phyloP scores from a whole-genome alignment of 2,113 vertebrate species.

The Micronycteris hirsuta region DNA sequence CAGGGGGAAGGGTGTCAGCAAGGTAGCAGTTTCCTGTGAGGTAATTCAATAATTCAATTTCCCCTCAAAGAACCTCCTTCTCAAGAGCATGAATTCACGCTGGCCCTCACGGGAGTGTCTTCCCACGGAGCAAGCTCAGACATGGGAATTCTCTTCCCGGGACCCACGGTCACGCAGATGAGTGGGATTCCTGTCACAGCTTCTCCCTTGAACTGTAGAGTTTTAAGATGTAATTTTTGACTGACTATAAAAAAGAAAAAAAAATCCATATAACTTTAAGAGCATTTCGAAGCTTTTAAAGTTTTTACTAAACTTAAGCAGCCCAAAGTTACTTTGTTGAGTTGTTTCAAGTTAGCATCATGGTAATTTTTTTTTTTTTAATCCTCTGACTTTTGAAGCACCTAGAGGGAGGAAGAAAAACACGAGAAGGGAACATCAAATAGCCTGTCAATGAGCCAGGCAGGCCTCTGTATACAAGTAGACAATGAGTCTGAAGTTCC shows the following conservation, averaged over 20 bases:
- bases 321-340: conserved; percentile 54
- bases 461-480: background rate
- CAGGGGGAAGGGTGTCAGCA: no score
- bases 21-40: no score
- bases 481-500: background rate
- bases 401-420: background rate
- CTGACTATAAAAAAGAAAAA: conserved; percentile 59
- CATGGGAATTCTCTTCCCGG: no score
- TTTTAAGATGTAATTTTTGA: conserved; percentile 72
- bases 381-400: background rate
- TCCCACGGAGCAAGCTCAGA: no score
- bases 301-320: conserved; percentile 27
- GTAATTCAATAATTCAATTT: no score
- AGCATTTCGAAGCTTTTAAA: conserved; percentile 67
- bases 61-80: no score
- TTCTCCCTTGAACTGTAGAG: conserved; percentile 67
- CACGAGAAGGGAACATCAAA: background rate
- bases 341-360: conserved; percentile 18
- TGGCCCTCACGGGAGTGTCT: no score
- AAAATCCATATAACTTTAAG: conserved; percentile 67
- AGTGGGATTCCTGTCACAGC: no score
- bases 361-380: conserved; percentile 30
- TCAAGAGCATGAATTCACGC: no score
- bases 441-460: background rate
- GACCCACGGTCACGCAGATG: no score